Percentiles rank a stretch among this genome's conserved stretches.
Conservation (phyloP, 2,113 vertebrate genomes). For the Micronycteris hirsuta region DNA sequence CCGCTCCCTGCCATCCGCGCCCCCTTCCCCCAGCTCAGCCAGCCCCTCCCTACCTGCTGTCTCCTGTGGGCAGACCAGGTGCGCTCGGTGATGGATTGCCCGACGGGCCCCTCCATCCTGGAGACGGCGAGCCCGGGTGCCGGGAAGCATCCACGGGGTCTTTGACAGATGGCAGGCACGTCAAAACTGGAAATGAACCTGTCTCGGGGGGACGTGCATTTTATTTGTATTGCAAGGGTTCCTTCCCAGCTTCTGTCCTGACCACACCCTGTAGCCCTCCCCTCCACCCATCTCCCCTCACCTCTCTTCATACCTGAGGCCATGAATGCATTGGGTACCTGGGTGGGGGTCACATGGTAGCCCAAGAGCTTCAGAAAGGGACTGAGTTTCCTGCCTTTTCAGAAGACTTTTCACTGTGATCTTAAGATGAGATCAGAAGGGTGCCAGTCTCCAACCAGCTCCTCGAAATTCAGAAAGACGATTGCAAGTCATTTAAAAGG, state of each 20-base stretch:
- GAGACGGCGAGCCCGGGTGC: not conserved
- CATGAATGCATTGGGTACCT: not conserved
- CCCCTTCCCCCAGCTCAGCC: not conserved
- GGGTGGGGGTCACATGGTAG: not conserved
- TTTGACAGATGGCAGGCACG: conserved; percentile 48
- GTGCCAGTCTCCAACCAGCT: conserved; percentile 69
- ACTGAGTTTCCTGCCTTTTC: conserved; percentile 63
- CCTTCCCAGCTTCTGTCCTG: conserved; percentile 73
- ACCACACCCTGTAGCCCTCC: conserved; percentile 59
- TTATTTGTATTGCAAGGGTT: not conserved
- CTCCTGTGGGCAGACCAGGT: conserved; percentile 67
- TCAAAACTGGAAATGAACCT: conserved; percentile 56
- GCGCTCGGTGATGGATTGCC: conserved; percentile 60
- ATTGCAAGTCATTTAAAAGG: conserved; percentile 80
- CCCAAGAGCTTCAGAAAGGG: not conserved
- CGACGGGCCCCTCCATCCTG: conserved; percentile 27
- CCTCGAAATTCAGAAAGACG: conserved; percentile 78
- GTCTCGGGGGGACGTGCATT: not conserved
- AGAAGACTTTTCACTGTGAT: conserved; percentile 63
- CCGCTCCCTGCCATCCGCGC: not conserved
- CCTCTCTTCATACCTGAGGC: conserved; percentile 68
- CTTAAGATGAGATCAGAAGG: conserved; percentile 56
- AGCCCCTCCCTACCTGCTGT: conserved; percentile 16
- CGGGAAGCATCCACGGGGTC: not conserved
- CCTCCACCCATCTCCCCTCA: conserved; percentile 12